Conservation (phyloP, 2,888 invertebrate species). For the Agrotis puta region DNA sequence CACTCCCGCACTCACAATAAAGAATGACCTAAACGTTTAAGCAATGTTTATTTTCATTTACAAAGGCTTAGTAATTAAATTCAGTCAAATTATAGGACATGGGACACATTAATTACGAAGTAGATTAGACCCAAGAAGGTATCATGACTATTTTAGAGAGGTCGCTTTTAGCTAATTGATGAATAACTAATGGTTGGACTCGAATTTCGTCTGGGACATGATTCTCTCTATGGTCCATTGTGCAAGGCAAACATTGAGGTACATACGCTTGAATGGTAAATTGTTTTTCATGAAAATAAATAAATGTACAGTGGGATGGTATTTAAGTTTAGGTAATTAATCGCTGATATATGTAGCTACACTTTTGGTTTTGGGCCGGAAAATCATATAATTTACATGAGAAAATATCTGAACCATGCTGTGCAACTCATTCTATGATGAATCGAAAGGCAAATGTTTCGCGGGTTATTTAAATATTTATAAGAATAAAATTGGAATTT, state of each 20-base stretch:
- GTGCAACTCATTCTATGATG: too few relatives aligned
- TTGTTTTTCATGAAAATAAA: too few relatives aligned
- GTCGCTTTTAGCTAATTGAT: conserved; percentile 9
- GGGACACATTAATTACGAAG: conserved; percentile 27
- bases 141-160: conserved; percentile 29
- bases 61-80: conserved; percentile 10
- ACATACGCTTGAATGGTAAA: neutral
- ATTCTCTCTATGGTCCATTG: neutral
- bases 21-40: conserved; percentile 10
- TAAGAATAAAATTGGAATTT: too few relatives aligned
- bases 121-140: conserved; percentile 35
- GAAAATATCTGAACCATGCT: too few relatives aligned
- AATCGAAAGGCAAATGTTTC: too few relatives aligned
- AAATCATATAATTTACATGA: too few relatives aligned
- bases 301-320: too few relatives aligned
- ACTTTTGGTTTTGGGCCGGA: too few relatives aligned
- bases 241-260: neutral
- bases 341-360: too few relatives aligned
- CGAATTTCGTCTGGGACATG: neutral
- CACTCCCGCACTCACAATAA: conserved; percentile 2
- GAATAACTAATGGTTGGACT: conserved; percentile 24
- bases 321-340: too few relatives aligned
- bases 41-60: conserved; percentile 12
- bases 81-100: neutral
- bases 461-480: neutral